Conservation (phyloP, 1,140 invertebrate species). For the Idris sp. region DNA sequence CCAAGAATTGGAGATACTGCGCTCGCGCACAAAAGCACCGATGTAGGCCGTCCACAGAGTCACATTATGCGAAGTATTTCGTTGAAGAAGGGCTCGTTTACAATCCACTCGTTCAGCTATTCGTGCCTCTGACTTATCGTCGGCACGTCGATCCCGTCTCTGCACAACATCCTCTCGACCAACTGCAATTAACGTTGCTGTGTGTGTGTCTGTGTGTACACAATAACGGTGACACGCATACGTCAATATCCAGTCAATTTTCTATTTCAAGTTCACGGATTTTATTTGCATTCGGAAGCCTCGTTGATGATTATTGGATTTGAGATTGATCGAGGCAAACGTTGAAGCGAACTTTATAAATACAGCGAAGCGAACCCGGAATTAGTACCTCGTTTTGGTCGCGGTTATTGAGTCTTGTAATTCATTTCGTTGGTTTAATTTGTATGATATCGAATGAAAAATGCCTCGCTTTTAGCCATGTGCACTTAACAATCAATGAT, state of each 20-base stretch:
- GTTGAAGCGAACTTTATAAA: slow-evolving; percentile 11
- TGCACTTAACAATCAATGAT: too few relatives aligned
- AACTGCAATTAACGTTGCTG: slow-evolving; percentile 32
- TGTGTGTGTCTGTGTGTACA: slow-evolving; percentile 12
- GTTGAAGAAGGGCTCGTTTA: slow-evolving; percentile 65
- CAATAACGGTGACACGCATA: slow-evolving; percentile 13
- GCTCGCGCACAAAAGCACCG: slow-evolving; percentile 60
- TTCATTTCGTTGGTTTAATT: slow-evolving; percentile 10
- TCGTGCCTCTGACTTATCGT: slow-evolving; percentile 59
- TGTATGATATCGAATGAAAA: too few relatives aligned
- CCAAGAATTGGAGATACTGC: slow-evolving; percentile 67
- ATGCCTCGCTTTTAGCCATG: too few relatives aligned
- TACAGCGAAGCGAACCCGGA: neutral
- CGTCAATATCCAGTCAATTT: slow-evolving; percentile 29
- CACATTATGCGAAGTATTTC: slow-evolving; percentile 75
- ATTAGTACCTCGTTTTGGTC: slow-evolving; percentile 11
- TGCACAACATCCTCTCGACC: slow-evolving; percentile 33
- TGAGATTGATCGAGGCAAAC: slow-evolving; percentile 11
- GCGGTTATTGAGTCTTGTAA: slow-evolving; percentile 8
- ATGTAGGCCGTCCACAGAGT: slow-evolving; percentile 66
- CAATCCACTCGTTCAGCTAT: slow-evolving; percentile 71
- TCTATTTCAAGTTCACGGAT: slow-evolving; percentile 34
- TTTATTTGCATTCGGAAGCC: slow-evolving; percentile 25
- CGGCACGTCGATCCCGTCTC: slow-evolving; percentile 39
- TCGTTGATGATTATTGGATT: slow-evolving; percentile 26